Base-by-base conservation (phyloP, 1,140 invertebrate genomes). In the Pseudomyrmex dendroicus region DNA sequence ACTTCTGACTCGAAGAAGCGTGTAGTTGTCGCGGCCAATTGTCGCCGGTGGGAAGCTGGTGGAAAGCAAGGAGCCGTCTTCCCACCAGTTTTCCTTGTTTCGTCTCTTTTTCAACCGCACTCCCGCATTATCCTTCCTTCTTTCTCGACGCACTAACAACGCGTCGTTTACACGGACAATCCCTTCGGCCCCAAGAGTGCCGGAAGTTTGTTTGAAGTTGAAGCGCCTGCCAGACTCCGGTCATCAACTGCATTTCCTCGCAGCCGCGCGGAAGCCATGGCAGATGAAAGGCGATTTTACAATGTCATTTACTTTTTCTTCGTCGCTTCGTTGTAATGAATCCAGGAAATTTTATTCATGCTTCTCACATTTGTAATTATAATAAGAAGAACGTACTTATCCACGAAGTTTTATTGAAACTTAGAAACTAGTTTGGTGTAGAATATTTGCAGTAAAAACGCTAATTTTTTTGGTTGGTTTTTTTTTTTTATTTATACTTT, bases 81-180 rank as follows among this genome's bases (percentile, higher is more conserved):
- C 3, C 22, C 13, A 25, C 50, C 54, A 50, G 17, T 59, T 54
- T 35, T 64, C 12, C 48, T 68, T 5, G 35, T 35, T 48, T 73
- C 84, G 72, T 50, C 82, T 73, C 63, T 35, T 35, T 63, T 52
- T 66, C 22, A 35, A 77, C 25, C 25, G 20, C 15, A 54, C 82
- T 56, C 62, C 76, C 50, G 63, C 66, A 68, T 78, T 86, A 22
- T 73, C n/a, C 9, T 57, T 67, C 22, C 10, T 50, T 78, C 67
- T 67, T 57, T 54, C 46, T 77, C 54, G 35, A 52, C 63, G 85
- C 89, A 86, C 90, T 91, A 91, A 92, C 89, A 87, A 91, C 88
- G 88, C 87, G 90, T 90, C 86, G 90, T 90, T 91, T 91, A 90
- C 85, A 90, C 88, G 89, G 90, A 80, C 73, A 89, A 89, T 88